Evolutionary conservation across 2,888 invertebrate genomes (phyloP).

Genomic region (Cactoblastis cactorum): DNA sequence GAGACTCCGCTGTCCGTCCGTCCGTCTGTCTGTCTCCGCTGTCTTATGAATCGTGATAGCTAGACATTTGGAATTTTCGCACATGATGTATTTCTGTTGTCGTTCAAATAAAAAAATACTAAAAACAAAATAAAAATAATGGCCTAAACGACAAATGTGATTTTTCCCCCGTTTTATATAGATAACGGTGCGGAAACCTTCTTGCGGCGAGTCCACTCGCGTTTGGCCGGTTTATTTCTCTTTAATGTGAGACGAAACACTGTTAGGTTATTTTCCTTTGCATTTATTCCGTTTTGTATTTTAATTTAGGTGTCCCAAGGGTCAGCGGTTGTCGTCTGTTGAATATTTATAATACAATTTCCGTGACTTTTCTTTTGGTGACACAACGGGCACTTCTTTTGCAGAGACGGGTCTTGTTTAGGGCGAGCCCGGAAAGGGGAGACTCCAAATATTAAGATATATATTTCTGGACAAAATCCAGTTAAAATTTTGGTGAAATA

Average conservation of each 20-base stretch:
- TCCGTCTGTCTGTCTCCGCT: too few relatives aligned
- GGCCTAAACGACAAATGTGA: too few relatives aligned
- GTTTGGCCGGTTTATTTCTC: too few relatives aligned
- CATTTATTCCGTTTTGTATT: background rate
- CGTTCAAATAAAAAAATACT: too few relatives aligned
- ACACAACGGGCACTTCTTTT: constrained; percentile 9
- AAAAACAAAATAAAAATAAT: too few relatives aligned
- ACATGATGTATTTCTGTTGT: too few relatives aligned
- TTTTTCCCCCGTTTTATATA: too few relatives aligned
- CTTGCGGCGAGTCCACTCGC: background rate
- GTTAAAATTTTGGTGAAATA: background rate
- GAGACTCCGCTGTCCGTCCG: too few relatives aligned
- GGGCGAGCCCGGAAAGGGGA: background rate
- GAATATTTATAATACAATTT: constrained; percentile 14
- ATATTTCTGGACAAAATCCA: background rate
- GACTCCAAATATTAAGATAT: background rate
- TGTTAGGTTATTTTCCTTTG: background rate
- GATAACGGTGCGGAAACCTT: background rate
- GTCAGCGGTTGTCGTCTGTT: constrained; percentile 7
- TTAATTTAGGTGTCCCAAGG: background rate
- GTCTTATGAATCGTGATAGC: too few relatives aligned
- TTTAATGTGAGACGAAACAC: background rate
- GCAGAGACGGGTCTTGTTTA: background rate
- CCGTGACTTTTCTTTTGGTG: constrained; percentile 3
- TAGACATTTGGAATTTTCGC: too few relatives aligned